Percentiles rank a stretch among this genome's conserved stretches.
These are phyloP conservation scores for Orchestia grillus DNA, from an alignment of 1,140 invertebrate genomes.

Conservation along the genomic window DNA sequence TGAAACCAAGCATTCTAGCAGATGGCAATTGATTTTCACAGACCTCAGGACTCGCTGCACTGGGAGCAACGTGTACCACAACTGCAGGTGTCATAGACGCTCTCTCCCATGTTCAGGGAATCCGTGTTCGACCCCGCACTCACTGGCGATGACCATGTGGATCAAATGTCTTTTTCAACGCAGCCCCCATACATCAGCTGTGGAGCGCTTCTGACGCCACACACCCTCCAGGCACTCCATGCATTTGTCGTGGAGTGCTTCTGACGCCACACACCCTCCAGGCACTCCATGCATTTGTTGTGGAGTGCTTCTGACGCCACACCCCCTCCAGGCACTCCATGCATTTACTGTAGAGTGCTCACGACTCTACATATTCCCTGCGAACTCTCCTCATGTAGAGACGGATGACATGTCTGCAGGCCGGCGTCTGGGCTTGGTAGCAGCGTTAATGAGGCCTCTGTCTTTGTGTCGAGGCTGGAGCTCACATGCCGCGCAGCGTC, in stretches of 20 bases:
- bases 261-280: neutral
- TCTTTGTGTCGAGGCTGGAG: slow-evolving; percentile 38
- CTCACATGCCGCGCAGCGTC: neutral
- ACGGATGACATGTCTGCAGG: neutral
- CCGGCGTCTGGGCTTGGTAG: neutral
- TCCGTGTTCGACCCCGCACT: neutral
- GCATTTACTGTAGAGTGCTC: neutral
- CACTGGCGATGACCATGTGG: neutral
- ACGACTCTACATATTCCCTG: neutral
- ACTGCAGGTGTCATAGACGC: neutral
- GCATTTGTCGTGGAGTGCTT: neutral
- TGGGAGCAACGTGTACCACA: neutral
- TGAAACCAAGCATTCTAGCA: no score
- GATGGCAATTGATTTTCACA: no score
- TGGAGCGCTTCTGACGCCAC: no score
- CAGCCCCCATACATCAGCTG: no score
- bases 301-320: neutral
- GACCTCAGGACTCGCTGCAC: neutral
- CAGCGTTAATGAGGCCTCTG: slow-evolving; percentile 18
- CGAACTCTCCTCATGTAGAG: neutral
- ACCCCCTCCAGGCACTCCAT: no score
- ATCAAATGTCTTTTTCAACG: neutral
- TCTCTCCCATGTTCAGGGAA: neutral
- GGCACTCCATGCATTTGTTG: no score
- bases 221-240: neutral